Conservation (phyloP, 2,113 vertebrate genomes). For the Carollia perspicillata region DNA sequence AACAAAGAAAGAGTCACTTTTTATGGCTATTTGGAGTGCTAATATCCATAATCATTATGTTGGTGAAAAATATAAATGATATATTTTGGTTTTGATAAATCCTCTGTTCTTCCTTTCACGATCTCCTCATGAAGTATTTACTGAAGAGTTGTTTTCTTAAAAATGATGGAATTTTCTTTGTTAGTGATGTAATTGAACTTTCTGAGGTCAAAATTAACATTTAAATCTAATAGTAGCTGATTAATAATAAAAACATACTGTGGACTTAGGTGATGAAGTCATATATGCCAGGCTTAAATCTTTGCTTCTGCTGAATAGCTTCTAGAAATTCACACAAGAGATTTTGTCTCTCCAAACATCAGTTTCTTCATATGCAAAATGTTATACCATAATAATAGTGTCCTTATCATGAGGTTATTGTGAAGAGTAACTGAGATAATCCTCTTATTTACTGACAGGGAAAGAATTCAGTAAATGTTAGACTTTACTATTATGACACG, state of each 20-base stretch:
- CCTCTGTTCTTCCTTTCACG: background rate
- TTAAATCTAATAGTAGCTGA: background rate
- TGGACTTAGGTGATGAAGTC: background rate
- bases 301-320: background rate
- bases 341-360: background rate
- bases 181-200: background rate
- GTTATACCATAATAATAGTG: background rate
- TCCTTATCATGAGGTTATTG: conserved; percentile 23
- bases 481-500: conserved; percentile 34
- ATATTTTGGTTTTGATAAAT: background rate
- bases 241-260: background rate
- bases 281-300: background rate
- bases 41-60: background rate
- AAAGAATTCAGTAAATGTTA: conserved; percentile 42
- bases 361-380: conserved; percentile 36
- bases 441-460: conserved; percentile 50
- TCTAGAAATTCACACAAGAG: background rate
- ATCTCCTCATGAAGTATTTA: background rate
- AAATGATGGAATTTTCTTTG: background rate
- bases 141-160: background rate
- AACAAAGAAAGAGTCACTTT: background rate
- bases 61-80: conserved; percentile 27
- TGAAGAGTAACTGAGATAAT: conserved; percentile 55
- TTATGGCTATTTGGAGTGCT: no score
- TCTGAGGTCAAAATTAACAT: background rate